These are phyloP conservation scores for Lepidothrix coronata DNA, from an alignment of 2,113 vertebrate genomes.

Conservation along the genomic window DNA sequence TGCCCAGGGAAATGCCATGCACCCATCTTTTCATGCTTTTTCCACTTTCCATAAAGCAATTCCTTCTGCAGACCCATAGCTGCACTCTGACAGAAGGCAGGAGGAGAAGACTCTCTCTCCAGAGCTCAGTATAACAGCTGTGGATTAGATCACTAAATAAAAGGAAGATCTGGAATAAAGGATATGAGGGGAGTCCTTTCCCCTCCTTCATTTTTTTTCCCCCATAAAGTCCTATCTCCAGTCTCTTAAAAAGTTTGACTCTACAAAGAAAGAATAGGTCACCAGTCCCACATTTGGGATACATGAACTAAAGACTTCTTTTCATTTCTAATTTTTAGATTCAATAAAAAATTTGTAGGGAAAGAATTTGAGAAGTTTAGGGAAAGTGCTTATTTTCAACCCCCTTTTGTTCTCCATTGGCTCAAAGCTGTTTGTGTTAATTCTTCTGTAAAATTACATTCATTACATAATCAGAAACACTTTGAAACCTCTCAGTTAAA, in stretches of 20 bases:
- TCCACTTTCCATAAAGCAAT: neutral
- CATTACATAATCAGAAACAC: neutral
- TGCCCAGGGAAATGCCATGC: neutral
- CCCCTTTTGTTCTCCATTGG: neutral
- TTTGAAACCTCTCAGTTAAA: neutral
- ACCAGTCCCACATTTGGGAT: neutral
- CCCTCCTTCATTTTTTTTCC: accelerated
- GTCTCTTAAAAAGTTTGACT: neutral
- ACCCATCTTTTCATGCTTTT: neutral
- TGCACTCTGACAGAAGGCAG: neutral
- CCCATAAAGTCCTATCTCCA: neutral
- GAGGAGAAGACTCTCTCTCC: neutral
- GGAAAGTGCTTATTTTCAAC: neutral
- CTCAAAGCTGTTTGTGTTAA: neutral
- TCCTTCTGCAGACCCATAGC: neutral
- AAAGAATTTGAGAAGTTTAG: neutral
- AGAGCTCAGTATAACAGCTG: neutral
- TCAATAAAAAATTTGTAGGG: neutral
- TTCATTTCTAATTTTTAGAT: neutral
- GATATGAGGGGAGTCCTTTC: neutral
- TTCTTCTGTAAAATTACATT: neutral
- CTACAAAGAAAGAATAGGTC: neutral
- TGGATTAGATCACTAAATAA: neutral
- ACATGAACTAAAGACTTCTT: neutral
- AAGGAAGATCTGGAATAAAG: neutral